Evolutionary conservation across 2,888 invertebrate species (phyloP).

Genomic region (Drosophila subquinaria): DNA sequence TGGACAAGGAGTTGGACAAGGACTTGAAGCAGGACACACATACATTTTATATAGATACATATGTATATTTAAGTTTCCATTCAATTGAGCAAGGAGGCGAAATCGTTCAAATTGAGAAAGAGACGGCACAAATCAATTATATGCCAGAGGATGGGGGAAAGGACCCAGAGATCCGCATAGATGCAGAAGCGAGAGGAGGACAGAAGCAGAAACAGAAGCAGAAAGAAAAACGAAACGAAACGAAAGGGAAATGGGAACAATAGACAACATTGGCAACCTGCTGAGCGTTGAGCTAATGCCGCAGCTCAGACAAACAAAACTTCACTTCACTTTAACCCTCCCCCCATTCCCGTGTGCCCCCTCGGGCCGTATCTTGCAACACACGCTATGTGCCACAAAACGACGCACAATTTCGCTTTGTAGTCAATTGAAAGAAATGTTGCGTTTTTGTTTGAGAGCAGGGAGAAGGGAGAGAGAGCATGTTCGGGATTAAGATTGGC

Average conservation of each 20-base stretch:
- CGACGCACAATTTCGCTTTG: conserved; percentile 55
- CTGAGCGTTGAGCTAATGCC: conserved; percentile 71
- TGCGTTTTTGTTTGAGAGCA: conserved; percentile 23
- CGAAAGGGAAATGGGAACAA: conserved; percentile 59
- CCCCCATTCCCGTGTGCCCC: not conserved
- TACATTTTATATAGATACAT: conserved; percentile 25
- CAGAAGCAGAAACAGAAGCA: conserved; percentile 12
- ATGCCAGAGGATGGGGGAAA: conserved; percentile 27
- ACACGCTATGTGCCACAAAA: conserved; percentile 34
- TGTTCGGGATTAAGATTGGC: conserved; percentile 38
- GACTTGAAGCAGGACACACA: conserved; percentile 8
- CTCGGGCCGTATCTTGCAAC: conserved; percentile 17
- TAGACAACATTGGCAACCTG: conserved; percentile 76
- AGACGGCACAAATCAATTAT: conserved; percentile 73
- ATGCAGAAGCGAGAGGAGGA: conserved; percentile 24
- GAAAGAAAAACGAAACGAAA: conserved; percentile 5
- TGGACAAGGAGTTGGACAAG: conserved; percentile 11
- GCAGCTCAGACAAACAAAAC: conserved; percentile 74
- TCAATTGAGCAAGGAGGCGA: conserved; percentile 65
- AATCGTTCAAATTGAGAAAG: conserved; percentile 62
- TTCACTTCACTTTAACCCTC: conserved; percentile 16
- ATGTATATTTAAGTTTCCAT: conserved; percentile 72
- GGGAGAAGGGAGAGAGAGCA: not conserved
- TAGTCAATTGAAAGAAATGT: conserved; percentile 52
- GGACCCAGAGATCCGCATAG: conserved; percentile 14